A percentile compares a stretch with the other conserved stretches of the same genome.
These are phyloP conservation scores for Ardeotis arabs DNA, from an alignment of 2,113 vertebrate species.

Conservation along the genomic window DNA sequence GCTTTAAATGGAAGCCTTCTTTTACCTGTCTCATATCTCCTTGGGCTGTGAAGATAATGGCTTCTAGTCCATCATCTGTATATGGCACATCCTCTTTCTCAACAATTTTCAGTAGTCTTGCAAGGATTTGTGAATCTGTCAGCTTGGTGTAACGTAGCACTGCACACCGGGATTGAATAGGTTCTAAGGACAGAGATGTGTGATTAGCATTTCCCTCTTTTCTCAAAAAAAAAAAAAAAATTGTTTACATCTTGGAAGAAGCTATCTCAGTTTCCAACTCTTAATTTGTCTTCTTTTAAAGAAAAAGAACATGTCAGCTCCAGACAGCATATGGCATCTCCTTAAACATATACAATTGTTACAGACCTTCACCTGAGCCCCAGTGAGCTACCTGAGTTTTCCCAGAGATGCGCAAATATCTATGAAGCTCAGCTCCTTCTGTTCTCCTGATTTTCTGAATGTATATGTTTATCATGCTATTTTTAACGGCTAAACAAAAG, in stretches of 20 bases:
- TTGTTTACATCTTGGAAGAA: neutral
- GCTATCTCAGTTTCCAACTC: neutral
- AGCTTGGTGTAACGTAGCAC: conserved; percentile 96
- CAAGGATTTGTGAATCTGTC: conserved; percentile 89
- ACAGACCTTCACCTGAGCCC: neutral
- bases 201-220: neutral
- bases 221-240: neutral
- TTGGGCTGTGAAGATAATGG: conserved; percentile 96
- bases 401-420: neutral
- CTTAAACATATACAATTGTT: neutral
- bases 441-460: neutral
- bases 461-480: neutral
- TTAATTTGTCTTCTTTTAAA: neutral
- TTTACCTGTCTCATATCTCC: conserved; percentile 98
- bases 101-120: conserved; percentile 87
- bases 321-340: neutral
- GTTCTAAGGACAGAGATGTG: conserved; percentile 74
- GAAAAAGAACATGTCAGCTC: neutral
- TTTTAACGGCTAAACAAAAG: neutral
- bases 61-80: conserved; percentile 93
- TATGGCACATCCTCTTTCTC: conserved; percentile 83
- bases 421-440: neutral
- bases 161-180: conserved; percentile 95
- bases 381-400: neutral
- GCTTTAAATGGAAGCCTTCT: neutral